Evolutionary conservation across 2,113 vertebrate species (phyloP).

Genomic region (Octodon degus): DNA sequence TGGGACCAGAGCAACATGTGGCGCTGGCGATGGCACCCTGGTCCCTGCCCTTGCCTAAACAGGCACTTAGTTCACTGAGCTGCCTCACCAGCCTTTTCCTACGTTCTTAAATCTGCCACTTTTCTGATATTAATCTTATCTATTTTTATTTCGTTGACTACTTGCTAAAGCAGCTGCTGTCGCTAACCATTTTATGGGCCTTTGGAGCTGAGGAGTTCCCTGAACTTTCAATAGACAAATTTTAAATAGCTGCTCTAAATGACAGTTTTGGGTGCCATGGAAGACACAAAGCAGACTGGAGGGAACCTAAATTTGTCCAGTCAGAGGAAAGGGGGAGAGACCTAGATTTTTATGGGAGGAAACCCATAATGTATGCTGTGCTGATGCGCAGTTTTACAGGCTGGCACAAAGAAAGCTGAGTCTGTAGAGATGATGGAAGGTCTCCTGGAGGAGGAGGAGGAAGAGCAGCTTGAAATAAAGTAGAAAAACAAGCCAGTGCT

Average conservation of each 20-base stretch:
- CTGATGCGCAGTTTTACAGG: background rate
- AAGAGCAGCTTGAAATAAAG: background rate
- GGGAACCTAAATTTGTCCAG: background rate
- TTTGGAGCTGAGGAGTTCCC: background rate
- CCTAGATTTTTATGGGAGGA: background rate
- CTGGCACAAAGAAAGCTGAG: background rate
- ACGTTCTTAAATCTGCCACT: background rate
- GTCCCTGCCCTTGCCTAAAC: no score
- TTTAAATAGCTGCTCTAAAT: background rate
- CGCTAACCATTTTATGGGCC: background rate
- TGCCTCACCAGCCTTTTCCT: background rate
- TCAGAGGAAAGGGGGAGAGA: background rate
- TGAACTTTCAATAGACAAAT: slow-evolving; percentile 5
- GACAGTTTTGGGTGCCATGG: background rate
- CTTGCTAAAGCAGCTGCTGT: background rate
- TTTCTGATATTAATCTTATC: background rate
- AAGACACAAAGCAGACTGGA: background rate
- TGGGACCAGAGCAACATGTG: no score
- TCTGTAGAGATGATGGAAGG: background rate
- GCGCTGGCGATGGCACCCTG: no score
- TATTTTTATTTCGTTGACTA: slow-evolving; percentile 36
- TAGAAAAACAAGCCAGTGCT: background rate
- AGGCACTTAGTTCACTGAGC: no score
- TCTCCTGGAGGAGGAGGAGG: background rate
- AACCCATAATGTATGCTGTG: background rate